Base-by-base conservation (phyloP, 2,797 vertebrate species). In the Sebastes trivittatus region DNA sequence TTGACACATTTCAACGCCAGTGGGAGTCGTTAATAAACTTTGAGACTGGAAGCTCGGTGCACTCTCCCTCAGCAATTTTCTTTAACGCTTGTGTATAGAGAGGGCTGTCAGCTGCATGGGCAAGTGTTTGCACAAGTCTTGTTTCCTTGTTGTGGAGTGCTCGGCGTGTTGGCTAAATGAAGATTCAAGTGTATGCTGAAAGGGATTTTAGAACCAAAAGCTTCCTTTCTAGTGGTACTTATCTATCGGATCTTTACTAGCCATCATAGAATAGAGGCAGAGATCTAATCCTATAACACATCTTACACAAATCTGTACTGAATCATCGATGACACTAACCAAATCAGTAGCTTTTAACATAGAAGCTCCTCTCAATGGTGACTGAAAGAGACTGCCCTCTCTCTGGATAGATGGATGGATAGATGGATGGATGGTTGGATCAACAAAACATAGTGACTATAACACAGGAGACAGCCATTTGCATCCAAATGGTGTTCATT, bases 11-110 rank as follows among this genome's bases (percentile, higher is more conserved):
- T 81, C 76, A 83, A 16, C 36, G n/a, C 36, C 63, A 60, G 61
- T 66, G 62, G 59, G 59, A 80, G 61, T 81, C 3, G 75, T 88
- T 86, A 88, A 87, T 89, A 89, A 87, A 87, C 74, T 80, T 82
- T 59, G 46, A 89, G 79, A 55, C 78, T 9, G 4, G 11, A 80
- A 71, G 63, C 61, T 77, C 36, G 6, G 34, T 10, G 5, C 27
- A 11, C 54, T 69, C 49, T 78, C 59, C 34, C 67, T 67, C 30
- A 30, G 84, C 78, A 72, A 55, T 88, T 75, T 80, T 71, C 71
- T 78, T 49, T n/a, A 64, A 42, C 42, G 10, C 56, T 59, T 4
- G 3, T 49, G 80, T 81, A 71, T 30, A 42, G 38, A 73, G 38
- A 73, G 64, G 59, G 32, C 38, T 63, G 67, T 78, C 63, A 67